A percentile compares a stretch with the other conserved stretches of the same genome.
These are phyloP conservation scores for Reticulitermes speratus DNA, from an alignment of 1,140 invertebrate species.

Conservation along the genomic window DNA sequence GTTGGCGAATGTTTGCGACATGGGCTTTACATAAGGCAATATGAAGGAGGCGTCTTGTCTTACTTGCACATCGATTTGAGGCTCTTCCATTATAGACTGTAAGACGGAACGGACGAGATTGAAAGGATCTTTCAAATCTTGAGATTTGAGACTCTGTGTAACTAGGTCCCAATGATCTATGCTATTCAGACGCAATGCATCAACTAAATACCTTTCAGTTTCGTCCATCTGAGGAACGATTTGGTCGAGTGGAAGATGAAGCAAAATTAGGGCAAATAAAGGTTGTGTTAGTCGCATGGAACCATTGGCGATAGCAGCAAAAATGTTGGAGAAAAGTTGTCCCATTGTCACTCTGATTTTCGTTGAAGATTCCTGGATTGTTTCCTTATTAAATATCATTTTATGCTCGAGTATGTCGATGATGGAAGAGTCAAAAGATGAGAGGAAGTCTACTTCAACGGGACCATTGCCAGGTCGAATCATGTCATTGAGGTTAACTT, in stretches of 20 bases:
- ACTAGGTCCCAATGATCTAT: not conserved
- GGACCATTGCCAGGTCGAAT: not conserved
- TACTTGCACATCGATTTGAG: not conserved
- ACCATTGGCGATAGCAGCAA: not conserved
- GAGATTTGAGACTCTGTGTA: not conserved
- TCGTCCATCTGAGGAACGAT: slow-evolving; percentile 17
- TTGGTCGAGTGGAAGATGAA: not conserved
- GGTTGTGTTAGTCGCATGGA: not conserved
- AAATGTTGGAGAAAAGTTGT: not conserved
- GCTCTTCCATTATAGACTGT: not conserved
- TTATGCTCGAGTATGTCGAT: not conserved
- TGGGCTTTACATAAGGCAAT: not conserved
- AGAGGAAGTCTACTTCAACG: not conserved
- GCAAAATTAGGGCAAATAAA: not conserved
- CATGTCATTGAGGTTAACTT: not conserved
- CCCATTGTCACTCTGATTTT: not conserved
- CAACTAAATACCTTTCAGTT: not conserved
- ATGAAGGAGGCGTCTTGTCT: not conserved
- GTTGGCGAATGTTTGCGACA: not conserved
- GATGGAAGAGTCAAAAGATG: not conserved
- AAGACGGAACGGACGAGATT: not conserved
- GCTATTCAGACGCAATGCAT: not conserved
- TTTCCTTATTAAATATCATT: not conserved
- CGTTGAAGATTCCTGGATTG: not conserved
- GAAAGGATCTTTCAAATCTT: not conserved